Conservation (phyloP, 2,113 vertebrate genomes). For the Lynx canadensis region DNA sequence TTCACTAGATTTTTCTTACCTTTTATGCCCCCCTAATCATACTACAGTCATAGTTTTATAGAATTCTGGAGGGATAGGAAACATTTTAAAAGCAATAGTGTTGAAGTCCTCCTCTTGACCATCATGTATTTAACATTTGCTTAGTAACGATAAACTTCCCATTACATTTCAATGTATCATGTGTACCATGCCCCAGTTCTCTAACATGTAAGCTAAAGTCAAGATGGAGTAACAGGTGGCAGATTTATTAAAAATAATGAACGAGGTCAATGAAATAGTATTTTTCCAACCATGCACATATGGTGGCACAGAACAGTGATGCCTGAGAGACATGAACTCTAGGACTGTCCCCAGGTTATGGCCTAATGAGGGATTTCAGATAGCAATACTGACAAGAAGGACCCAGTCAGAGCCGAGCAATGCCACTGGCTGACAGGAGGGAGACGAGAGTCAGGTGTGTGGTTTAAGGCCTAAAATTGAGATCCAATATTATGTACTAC, state of each 20-base stretch:
- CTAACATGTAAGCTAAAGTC: not conserved
- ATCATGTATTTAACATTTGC: not conserved
- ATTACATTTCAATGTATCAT: not conserved
- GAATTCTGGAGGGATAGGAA: not conserved
- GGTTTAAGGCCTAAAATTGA: not conserved
- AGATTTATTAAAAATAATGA: not conserved
- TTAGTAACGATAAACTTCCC: not conserved
- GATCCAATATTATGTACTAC: not conserved
- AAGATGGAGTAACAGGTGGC: not conserved
- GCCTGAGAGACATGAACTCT: not conserved
- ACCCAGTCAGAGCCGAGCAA: not conserved
- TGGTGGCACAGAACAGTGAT: not conserved
- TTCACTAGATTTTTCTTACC: not conserved
- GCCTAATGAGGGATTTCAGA: not conserved
- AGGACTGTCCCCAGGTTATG: not conserved
- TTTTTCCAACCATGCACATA: not conserved
- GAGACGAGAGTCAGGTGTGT: fast-evolving
- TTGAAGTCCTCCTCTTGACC: not conserved
- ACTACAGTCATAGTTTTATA: not conserved
- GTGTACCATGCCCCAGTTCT: not conserved
- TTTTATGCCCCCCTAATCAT: not conserved
- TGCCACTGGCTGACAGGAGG: not conserved
- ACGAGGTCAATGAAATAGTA: not conserved
- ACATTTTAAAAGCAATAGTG: not conserved
- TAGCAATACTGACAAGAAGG: fast-evolving